Conservation (phyloP, 2,113 vertebrate species). For the Corvus hawaiiensis region DNA sequence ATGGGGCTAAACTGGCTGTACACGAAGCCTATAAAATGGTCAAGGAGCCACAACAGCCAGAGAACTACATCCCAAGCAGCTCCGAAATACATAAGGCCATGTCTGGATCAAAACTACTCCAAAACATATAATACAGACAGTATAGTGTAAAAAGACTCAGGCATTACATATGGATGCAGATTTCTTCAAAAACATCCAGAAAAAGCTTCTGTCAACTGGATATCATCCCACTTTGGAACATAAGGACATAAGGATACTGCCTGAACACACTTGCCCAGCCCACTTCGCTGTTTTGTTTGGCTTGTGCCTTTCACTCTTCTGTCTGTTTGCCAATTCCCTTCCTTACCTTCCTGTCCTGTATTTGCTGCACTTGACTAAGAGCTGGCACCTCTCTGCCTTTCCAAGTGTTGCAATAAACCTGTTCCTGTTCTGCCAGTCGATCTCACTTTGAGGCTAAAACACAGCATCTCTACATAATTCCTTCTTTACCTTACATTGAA, state of each 20-base stretch:
- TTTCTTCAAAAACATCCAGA: not conserved
- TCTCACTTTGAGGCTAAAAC: not conserved
- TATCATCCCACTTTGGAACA: not conserved
- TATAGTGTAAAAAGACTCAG: not conserved
- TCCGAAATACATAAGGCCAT: not conserved
- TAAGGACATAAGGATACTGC: not conserved
- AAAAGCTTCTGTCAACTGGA: not conserved
- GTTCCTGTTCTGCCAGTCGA: not conserved
- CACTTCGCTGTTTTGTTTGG: not conserved
- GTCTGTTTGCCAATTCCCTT: not conserved
- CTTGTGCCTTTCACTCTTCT: rapidly evolving
- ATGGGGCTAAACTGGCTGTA: not conserved
- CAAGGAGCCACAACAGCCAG: not conserved
- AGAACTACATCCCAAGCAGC: not conserved
- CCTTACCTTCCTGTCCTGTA: not conserved
- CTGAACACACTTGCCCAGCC: not conserved
- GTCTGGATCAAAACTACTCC: not conserved
- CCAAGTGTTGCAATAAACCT: not conserved
- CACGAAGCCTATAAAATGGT: not conserved
- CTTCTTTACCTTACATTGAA: not conserved
- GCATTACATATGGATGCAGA: not conserved
- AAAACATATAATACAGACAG: not conserved
- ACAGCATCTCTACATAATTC: not conserved
- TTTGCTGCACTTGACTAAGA: not conserved
- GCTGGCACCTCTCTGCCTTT: not conserved